Percentiles rank a stretch among this genome's conserved stretches.
These are phyloP conservation scores for Brachypodius melanocephalos DNA, from an alignment of 2,113 vertebrate species.

Conservation along the genomic window DNA sequence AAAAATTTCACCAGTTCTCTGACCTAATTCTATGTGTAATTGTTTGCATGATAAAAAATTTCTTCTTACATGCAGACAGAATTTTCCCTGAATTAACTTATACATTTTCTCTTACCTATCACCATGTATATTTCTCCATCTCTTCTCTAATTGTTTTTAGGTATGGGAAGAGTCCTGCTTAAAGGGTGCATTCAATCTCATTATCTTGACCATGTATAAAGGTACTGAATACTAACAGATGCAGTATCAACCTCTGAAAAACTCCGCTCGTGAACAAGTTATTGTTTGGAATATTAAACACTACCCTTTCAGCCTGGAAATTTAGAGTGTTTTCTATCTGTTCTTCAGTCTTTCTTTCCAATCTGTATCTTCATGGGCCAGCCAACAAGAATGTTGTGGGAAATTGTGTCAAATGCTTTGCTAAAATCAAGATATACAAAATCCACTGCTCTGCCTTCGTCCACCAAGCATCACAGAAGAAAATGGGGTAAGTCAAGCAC, in stretches of 20 bases:
- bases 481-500: rapidly evolving
- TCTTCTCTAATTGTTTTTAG: background rate
- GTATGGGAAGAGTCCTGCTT: background rate
- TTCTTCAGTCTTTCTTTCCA: background rate
- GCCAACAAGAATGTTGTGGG: background rate
- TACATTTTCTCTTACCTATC: background rate
- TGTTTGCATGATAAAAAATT: background rate
- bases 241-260: background rate
- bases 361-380: background rate
- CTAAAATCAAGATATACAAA: background rate
- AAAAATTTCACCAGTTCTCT: background rate
- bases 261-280: background rate
- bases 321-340: background rate
- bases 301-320: background rate
- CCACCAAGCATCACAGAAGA: background rate
- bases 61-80: background rate
- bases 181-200: background rate
- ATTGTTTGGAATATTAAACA: background rate
- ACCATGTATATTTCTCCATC: background rate
- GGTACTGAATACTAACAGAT: background rate
- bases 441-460: background rate
- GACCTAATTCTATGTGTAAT: background rate
- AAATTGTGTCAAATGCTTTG: background rate
- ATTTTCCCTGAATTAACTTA: background rate
- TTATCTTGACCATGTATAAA: rapidly evolving